phyloP scores from a whole-genome alignment of 1,140 invertebrate genomes.

The Pachypeltis micranthus region DNA sequence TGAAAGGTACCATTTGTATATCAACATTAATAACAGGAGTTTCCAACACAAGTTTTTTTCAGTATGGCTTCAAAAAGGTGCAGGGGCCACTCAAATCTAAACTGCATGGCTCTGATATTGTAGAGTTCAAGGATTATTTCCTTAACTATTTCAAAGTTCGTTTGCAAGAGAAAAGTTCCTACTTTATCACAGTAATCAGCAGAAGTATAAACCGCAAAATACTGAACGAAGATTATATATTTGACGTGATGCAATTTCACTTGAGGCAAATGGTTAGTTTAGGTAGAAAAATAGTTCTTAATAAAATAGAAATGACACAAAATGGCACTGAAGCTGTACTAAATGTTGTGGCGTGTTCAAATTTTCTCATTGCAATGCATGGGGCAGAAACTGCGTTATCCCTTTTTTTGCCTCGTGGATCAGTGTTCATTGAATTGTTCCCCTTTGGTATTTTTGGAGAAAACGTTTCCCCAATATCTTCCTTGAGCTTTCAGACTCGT shows the following conservation, averaged over 20 bases:
- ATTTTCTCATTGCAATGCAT: conserved; percentile 34
- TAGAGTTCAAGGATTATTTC: conserved; percentile 26
- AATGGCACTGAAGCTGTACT: conserved; percentile 32
- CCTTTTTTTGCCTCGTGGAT: conserved; percentile 29
- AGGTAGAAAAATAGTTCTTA: conserved; percentile 12
- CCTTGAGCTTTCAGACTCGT: conserved; percentile 32
- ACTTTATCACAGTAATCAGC: conserved; percentile 31
- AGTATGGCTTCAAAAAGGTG: conserved; percentile 40
- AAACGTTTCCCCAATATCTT: conserved; percentile 39
- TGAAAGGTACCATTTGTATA: conserved; percentile 33
- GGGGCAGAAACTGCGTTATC: conserved; percentile 33
- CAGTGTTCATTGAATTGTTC: conserved; percentile 34
- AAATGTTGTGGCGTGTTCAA: conserved; percentile 28
- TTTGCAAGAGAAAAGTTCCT: not conserved
- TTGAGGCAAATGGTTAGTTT: conserved; percentile 1
- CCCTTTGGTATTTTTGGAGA: conserved; percentile 36
- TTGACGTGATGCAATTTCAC: conserved; percentile 18
- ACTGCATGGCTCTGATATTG: conserved; percentile 19
- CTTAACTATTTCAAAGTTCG: conserved; percentile 16
- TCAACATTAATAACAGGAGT: conserved; percentile 34
- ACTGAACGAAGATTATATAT: conserved; percentile 38
- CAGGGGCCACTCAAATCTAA: conserved; percentile 34
- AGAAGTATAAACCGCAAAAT: conserved; percentile 39
- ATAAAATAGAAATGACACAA: conserved; percentile 30
- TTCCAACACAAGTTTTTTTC: conserved; percentile 38